Base-by-base conservation (phyloP, 2,888 invertebrate species). In the Trichopria drosophilae region DNA sequence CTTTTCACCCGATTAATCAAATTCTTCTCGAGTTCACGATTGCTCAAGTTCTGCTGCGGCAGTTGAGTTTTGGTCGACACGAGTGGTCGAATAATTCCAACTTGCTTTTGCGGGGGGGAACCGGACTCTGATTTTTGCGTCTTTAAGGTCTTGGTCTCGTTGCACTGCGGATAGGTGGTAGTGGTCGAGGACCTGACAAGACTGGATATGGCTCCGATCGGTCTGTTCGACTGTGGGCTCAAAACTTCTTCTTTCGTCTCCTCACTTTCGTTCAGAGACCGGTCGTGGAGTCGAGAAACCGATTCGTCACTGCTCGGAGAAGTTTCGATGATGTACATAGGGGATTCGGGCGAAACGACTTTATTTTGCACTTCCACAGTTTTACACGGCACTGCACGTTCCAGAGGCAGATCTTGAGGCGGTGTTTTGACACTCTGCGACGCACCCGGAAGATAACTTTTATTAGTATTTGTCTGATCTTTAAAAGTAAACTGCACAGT, bases 21-120 rank as follows among this genome's bases (percentile, higher is more conserved):
- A 74, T 86, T 86, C 71, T 86, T 86, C 67, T 85, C 85, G 44
- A 84, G 80, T 72, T 85, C 86, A 43, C 82, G 76, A 51, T 81
- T 80, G 36, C 84, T 84, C 44, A 85, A 74, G 53, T 73, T 72
- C 54, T 72, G 73, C 40, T 72, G 73, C 0, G 68, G 64, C 13
- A 69, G 58, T 39, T 75, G 75, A 1, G 68, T 68, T 52, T 77
- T 77, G 3, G 76, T 75, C 4, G 76, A 72, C 0, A 79, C 74
- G 7, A 79, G 63, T 2, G 80, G 80, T 53, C 78, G 66, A 44
- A 80, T 80, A n/a, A 80, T 77, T 9, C 80, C 79, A 43, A 80
- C 76, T 62, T 80, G 80, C 54, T 78, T 78, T 22, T 74, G 73
- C n/a, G 75, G 75, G 3, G 73, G 68, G 19, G 61, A 62, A 1